A percentile compares a stretch with the other conserved stretches of the same genome.
These are phyloP conservation scores for Anguilla marmorata DNA, from an alignment of 2,797 vertebrate species.

Conservation along the genomic window DNA sequence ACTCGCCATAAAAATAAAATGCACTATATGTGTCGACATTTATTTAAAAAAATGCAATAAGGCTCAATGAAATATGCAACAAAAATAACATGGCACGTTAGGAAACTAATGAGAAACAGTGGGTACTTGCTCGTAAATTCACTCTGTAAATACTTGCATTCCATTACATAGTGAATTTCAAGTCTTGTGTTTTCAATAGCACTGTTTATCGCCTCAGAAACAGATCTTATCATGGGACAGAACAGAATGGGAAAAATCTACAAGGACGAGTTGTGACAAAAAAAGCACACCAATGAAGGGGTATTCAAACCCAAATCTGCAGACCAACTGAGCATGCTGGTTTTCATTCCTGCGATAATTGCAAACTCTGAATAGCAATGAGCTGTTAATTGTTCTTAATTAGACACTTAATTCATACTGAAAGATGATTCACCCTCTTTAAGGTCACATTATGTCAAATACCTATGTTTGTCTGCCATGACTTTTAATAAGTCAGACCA, in stretches of 20 bases:
- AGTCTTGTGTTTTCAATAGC: no score
- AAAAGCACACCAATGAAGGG: not conserved
- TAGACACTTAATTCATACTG: not conserved
- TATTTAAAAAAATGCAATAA: not conserved
- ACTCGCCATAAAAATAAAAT: slow-evolving; percentile 21
- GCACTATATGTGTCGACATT: not conserved
- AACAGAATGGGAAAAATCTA: not conserved
- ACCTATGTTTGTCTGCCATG: not conserved
- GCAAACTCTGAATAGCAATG: not conserved
- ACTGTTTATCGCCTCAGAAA: not conserved
- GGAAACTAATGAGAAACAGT: slow-evolving; percentile 7
- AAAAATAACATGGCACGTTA: not conserved
- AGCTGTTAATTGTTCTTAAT: slow-evolving; percentile 10
- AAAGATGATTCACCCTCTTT: slow-evolving; percentile 6
- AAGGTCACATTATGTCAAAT: slow-evolving; percentile 9
- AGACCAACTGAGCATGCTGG: not conserved
- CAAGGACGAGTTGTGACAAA: not conserved
- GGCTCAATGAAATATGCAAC: not conserved
- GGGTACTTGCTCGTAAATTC: not conserved
- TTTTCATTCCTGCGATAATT: not conserved
- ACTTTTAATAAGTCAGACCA: not conserved
- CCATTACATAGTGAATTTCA: not conserved
- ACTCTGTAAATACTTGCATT: not conserved
- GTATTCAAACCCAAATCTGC: not conserved
- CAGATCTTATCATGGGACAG: not conserved